phyloP scores from a whole-genome alignment of 2,888 invertebrate species.

The Autographa gamma region DNA sequence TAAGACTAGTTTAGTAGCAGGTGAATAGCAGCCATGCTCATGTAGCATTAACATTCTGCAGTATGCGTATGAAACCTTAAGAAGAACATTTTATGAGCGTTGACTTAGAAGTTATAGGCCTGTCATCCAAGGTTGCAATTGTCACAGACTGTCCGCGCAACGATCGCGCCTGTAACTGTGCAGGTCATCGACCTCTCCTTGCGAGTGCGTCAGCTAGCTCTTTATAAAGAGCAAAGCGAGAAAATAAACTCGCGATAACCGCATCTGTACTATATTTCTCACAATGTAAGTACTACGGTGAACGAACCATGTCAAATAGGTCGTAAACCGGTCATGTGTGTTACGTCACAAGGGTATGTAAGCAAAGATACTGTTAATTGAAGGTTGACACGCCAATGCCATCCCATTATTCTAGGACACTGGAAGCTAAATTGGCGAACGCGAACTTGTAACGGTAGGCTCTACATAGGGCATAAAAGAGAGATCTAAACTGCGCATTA shows the following conservation, averaged over 20 bases:
- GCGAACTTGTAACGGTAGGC: conserved; percentile 12
- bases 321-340: conserved; percentile 75
- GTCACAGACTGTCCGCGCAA: conserved; percentile 73
- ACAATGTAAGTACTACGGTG: conserved; percentile 74
- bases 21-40: neutral
- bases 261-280: conserved; percentile 78
- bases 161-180: conserved; percentile 73
- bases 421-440: conserved; percentile 39
- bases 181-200: conserved; percentile 79
- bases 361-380: conserved; percentile 65
- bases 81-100: neutral
- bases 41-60: neutral
- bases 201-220: conserved; percentile 84
- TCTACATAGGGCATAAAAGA: conserved; percentile 14
- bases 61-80: neutral
- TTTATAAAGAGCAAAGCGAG: conserved; percentile 86
- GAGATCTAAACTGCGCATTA: conserved; percentile 38
- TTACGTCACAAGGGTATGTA: conserved; percentile 73
- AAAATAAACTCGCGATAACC: conserved; percentile 84
- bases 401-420: conserved; percentile 54
- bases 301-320: conserved; percentile 81
- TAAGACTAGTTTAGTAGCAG: neutral
- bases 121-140: conserved; percentile 74
- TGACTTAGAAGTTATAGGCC: conserved; percentile 20
- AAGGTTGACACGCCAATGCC: conserved; percentile 68